Conservation (phyloP, 2,113 vertebrate genomes). For the Phyllostomus hastatus region DNA sequence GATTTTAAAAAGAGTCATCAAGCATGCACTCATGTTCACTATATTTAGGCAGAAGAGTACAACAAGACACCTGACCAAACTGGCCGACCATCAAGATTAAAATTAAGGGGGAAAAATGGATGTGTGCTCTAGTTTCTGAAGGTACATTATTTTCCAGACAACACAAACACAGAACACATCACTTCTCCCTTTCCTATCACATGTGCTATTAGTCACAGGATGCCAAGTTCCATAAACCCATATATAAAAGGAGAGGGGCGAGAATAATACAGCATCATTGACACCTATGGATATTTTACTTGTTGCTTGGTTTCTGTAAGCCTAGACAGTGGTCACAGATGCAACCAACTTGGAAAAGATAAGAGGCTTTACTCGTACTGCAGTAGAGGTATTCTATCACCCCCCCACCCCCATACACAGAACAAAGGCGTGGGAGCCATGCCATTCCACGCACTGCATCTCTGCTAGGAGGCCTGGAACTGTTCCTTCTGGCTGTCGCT, state of each 20-base stretch:
- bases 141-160: not conserved
- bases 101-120: not conserved
- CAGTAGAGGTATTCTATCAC: not conserved
- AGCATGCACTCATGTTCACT: not conserved
- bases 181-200: not conserved
- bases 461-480: not conserved
- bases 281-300: not conserved
- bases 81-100: not conserved
- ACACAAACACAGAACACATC: not conserved
- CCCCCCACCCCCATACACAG: accelerated
- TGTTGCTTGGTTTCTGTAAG: not conserved
- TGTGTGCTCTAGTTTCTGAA: not conserved
- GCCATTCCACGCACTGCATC: not conserved
- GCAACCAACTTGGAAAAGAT: not conserved
- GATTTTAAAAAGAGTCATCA: not conserved
- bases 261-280: not conserved
- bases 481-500: not conserved
- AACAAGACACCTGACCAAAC: not conserved
- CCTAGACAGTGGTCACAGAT: not conserved
- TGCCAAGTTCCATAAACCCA: not conserved
- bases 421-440: not conserved
- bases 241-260: not conserved
- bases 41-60: not conserved
- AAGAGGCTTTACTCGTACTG: not conserved
- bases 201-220: not conserved